Percentiles rank a stretch among this genome's conserved stretches.
phyloP scores from a whole-genome alignment of 2,113 vertebrate genomes.

The Coryphaenoides rupestris region DNA sequence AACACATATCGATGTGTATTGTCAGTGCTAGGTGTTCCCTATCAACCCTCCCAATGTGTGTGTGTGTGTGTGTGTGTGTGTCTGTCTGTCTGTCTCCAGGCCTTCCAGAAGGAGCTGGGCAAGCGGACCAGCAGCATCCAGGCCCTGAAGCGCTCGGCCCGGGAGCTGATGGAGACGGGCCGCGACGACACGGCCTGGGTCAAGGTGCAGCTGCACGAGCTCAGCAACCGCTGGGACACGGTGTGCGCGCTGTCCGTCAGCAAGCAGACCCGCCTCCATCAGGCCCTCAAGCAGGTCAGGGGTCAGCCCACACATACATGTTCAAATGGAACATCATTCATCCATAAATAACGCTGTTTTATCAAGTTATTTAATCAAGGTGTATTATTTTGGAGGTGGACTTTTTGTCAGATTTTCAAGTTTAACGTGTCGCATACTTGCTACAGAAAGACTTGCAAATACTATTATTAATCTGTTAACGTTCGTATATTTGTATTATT shows the following conservation, averaged over 20 bases:
- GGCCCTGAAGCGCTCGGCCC: conserved; percentile 90
- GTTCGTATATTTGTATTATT: no score
- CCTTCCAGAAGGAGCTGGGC: conserved; percentile 96
- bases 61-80: neutral
- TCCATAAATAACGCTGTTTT: no score
- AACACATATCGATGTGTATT: no score
- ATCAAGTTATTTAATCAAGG: no score
- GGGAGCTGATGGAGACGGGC: conserved; percentile 92
- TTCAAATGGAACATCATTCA: no score
- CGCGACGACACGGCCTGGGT: conserved; percentile 96
- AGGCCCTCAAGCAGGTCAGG: conserved; percentile 91
- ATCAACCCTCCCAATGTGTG: neutral
- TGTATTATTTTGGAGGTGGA: no score
- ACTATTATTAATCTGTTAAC: neutral
- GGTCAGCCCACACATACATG: neutral
- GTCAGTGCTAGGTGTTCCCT: no score
- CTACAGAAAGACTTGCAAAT: no score
- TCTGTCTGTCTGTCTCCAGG: conserved; percentile 60
- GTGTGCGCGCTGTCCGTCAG: conserved; percentile 93
- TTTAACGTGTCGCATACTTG: no score
- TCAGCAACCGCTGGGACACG: conserved; percentile 95
- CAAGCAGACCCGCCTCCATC: conserved; percentile 92
- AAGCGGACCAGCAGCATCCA: conserved; percentile 92
- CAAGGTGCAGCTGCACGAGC: conserved; percentile 94
- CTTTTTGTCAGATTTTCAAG: no score